phyloP scores from a whole-genome alignment of 2,888 invertebrate genomes.

The Apoda limacodes region DNA sequence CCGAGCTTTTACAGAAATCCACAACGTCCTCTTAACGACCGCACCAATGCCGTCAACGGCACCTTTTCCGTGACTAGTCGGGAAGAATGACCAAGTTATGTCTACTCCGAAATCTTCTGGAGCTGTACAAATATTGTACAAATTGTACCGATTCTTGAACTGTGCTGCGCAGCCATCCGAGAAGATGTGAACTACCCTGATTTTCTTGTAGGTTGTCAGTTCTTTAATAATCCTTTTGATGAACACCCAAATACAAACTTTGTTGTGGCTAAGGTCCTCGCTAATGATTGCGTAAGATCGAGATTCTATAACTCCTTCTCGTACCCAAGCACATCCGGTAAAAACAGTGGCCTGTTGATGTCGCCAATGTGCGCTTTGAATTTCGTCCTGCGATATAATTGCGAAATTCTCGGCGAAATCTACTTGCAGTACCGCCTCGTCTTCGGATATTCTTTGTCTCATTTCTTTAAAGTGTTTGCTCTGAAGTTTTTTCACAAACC shows the following conservation, averaged over 20 bases:
- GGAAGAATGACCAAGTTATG: constrained; percentile 11
- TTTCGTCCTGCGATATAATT: constrained; percentile 10
- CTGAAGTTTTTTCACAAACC: neutral
- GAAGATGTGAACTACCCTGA: constrained; percentile 7
- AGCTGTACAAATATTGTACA: constrained; percentile 6
- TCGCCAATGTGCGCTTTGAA: constrained; percentile 11
- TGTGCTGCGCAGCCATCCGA: constrained; percentile 12
- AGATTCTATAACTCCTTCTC: neutral
- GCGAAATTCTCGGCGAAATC: constrained; percentile 1
- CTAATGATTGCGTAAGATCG: constrained; percentile 6
- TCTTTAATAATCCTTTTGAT: constrained; percentile 7
- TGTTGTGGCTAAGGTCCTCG: constrained; percentile 5
- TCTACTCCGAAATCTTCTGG: constrained; percentile 9
- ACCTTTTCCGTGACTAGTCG: constrained; percentile 12
- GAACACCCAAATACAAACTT: constrained; percentile 7
- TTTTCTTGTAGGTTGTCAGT: constrained; percentile 3
- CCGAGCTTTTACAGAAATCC: constrained; percentile 7
- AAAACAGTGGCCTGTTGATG: constrained; percentile 14
- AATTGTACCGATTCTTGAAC: constrained; percentile 10
- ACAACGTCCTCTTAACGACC: constrained; percentile 7
- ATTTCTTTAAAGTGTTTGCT: neutral
- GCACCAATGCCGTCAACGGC: constrained; percentile 11
- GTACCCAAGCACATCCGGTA: constrained; percentile 9
- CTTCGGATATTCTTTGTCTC: neutral
- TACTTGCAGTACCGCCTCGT: constrained; percentile 1